Evolutionary conservation across 2,113 vertebrate genomes (phyloP).

Genomic region (Genyomyrus donnyi): DNA sequence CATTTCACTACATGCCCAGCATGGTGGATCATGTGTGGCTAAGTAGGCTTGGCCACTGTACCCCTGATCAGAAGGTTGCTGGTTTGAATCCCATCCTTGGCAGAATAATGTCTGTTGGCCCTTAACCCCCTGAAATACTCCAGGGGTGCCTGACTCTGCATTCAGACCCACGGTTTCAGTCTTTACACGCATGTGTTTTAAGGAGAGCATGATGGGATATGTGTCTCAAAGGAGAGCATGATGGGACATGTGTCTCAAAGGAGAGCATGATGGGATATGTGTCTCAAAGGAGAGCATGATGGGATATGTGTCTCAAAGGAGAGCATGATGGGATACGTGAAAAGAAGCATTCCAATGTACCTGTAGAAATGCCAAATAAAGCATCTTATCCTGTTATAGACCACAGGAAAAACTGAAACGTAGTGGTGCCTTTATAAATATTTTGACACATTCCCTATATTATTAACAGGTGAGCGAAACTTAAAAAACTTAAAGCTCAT

Average conservation of each 20-base stretch:
- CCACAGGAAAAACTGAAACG: background rate
- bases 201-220: background rate
- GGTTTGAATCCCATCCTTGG: background rate
- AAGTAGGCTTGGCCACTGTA: background rate
- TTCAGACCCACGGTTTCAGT: background rate
- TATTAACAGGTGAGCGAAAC: background rate
- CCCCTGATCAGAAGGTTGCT: background rate
- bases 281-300: background rate
- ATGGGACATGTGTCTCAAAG: no score
- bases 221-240: background rate
- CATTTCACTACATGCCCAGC: background rate
- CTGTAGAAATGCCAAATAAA: background rate
- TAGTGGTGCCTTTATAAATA: background rate
- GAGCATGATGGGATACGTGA: background rate
- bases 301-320: background rate
- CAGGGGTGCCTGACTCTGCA: background rate
- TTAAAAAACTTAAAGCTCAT: background rate
- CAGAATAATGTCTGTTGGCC: background rate
- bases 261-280: background rate
- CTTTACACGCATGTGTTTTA: background rate
- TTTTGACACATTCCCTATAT: background rate
- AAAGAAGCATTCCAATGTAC: background rate
- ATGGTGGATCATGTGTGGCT: background rate
- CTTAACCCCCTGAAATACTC: background rate
- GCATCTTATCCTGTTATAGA: background rate